Evolutionary conservation across 2,797 vertebrate genomes (phyloP).

Genomic region (Vespertilio murinus): DNA sequence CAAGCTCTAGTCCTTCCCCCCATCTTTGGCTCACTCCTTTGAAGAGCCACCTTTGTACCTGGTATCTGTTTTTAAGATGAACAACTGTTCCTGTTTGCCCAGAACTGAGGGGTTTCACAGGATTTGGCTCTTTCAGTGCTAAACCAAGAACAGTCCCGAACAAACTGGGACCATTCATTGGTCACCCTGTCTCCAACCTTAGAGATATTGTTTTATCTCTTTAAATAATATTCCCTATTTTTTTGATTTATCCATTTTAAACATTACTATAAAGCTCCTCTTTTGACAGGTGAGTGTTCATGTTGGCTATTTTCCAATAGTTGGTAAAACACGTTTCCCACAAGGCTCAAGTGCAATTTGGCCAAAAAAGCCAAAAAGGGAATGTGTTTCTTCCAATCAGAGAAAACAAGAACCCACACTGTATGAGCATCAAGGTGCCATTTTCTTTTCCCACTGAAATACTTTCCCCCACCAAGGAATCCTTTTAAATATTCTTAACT

Average conservation of each 20-base stretch:
- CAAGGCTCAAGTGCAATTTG: background rate
- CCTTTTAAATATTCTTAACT: constrained; percentile 76
- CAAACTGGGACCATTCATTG: background rate
- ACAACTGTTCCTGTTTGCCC: background rate
- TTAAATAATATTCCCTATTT: background rate
- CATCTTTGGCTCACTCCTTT: background rate
- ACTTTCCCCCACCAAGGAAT: constrained; percentile 64
- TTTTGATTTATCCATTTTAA: background rate
- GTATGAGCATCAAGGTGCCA: constrained; percentile 26
- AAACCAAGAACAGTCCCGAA: background rate
- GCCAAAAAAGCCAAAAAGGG: background rate
- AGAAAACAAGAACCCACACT: constrained; percentile 38
- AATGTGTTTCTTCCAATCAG: background rate
- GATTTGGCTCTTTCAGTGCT: background rate
- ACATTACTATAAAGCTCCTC: background rate
- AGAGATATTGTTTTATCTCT: background rate
- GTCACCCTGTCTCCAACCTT: background rate
- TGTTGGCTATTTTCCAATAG: constrained; percentile 47
- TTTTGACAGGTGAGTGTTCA: background rate
- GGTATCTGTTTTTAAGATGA: background rate
- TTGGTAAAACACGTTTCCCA: background rate
- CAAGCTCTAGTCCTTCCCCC: background rate
- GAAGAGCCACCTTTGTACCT: background rate
- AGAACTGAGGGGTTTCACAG: background rate
- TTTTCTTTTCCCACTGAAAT: constrained; percentile 71